These are phyloP conservation scores for Psilanteris sp. DNA, from an alignment of 1,140 invertebrate species.

Conservation along the genomic window DNA sequence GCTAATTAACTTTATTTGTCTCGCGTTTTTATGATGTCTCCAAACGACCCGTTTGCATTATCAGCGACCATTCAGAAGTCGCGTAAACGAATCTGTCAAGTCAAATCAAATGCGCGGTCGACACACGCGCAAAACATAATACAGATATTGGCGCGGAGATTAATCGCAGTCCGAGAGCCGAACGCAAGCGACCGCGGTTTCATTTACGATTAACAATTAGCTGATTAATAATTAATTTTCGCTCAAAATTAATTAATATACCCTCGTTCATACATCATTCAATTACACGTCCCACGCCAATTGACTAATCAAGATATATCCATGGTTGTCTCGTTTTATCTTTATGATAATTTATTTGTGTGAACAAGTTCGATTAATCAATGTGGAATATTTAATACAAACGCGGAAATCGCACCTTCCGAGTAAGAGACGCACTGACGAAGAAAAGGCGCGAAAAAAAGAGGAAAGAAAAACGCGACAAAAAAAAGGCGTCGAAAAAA, in stretches of 20 bases:
- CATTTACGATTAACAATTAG: conserved; percentile 3
- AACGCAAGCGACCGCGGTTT: neutral
- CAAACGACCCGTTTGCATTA: neutral
- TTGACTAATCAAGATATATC: neutral
- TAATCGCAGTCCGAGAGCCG: neutral
- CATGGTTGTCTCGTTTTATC: neutral
- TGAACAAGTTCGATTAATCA: neutral
- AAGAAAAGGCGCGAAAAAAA: too few species aligned
- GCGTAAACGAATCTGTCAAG: neutral
- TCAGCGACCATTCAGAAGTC: neutral
- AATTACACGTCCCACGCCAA: neutral
- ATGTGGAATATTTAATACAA: neutral
- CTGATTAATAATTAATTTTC: neutral
- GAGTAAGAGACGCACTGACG: too few species aligned
- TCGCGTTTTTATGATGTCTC: too few species aligned
- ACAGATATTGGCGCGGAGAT: neutral
- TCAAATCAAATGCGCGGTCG: too few species aligned
- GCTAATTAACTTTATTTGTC: too few species aligned
- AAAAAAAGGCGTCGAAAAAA: too few species aligned
- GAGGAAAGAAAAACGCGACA: too few species aligned
- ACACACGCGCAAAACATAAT: neutral
- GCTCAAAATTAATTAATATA: conserved; percentile 1
- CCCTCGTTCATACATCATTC: neutral
- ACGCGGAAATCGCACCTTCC: too few species aligned
- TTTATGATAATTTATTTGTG: neutral